A percentile compares a stretch with the other conserved stretches of the same genome.
These are phyloP conservation scores for Dreissena rostriformis DNA, from an alignment of 1,140 invertebrate species.

Conservation along the genomic window DNA sequence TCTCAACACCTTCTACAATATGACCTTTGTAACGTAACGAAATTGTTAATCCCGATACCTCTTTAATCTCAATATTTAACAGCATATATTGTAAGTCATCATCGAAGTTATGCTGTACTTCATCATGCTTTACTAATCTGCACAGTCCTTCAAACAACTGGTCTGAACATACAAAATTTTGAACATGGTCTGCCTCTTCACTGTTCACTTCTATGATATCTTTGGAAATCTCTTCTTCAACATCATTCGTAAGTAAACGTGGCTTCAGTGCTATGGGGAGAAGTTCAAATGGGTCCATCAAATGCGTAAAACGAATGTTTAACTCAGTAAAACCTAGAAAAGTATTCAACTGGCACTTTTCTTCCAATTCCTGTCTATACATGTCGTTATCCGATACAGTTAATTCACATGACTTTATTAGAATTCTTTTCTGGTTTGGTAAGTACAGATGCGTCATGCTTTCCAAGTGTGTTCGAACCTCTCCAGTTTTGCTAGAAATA, in stretches of 20 bases:
- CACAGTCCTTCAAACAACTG: background rate
- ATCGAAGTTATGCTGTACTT: background rate
- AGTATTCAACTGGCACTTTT: background rate
- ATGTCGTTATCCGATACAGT: constrained; percentile 14
- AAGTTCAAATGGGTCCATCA: background rate
- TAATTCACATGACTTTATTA: background rate
- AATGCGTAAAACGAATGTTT: background rate
- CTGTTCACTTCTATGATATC: background rate
- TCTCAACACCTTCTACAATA: background rate
- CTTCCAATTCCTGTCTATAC: constrained; percentile 1
- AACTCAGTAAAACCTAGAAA: constrained; percentile 3
- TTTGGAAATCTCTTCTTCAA: background rate
- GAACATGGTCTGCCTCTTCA: background rate
- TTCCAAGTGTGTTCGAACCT: no score
- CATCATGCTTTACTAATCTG: constrained; percentile 20
- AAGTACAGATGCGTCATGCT: background rate
- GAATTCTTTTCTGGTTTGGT: background rate
- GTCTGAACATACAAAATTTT: background rate
- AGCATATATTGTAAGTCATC: background rate
- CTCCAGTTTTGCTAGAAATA: no score
- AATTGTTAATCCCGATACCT: constrained; percentile 20
- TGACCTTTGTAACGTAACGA: background rate
- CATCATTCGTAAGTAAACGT: background rate
- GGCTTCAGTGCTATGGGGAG: constrained; percentile 15
- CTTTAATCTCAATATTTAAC: background rate